Base-by-base conservation (phyloP, 2,888 invertebrate genomes). In the Fragum fragum region DNA sequence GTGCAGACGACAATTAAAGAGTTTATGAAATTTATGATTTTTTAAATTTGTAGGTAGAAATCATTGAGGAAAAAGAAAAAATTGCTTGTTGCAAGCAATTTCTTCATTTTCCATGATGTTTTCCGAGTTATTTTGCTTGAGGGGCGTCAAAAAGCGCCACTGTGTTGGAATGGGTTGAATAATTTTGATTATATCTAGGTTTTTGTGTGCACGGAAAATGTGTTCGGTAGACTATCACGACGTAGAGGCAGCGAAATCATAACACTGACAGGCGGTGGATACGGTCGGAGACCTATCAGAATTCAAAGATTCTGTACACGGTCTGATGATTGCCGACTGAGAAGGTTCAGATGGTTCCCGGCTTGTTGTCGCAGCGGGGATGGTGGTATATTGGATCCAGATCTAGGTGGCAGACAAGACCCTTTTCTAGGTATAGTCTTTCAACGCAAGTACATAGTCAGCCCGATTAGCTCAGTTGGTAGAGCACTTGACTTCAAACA, bases 21-120 rank as follows among this genome's bases (percentile, higher is more conserved):
- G n/a, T n/a, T n/a, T n/a, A n/a, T n/a, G n/a, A n/a, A n/a, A n/a
- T n/a, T n/a, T n/a, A n/a, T n/a, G n/a, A n/a, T n/a, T n/a, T n/a
- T n/a, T n/a, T n/a, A n/a, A n/a, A n/a, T n/a, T n/a, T 47, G 14
- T 5, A 9, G 7, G 47, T 9, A 47, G 23, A 57, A 21, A 57
- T 18, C 7, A 21, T 57, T 57, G 57, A 7, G 57, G 26, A 16
- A 57, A 57, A 57, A 26, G 26, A 7, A 23, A 23, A 26, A 57
- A 57, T 7, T 26, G 26, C 23, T 23, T 1, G 57, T 26, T 1
- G 26, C 57, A 14, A 57, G 26, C 57, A 26, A 26, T 57, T 57
- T 57, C 26, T 57, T 28, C 57, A 14, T 57, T 57, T 57, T 28
- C 57, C 57, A 57, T 26, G 18, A 2, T 57, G n/a, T n/a, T n/a